These are phyloP conservation scores for Meloidogyne chitwoodi DNA, from an alignment of 1,140 invertebrate genomes.

Conservation along the genomic window DNA sequence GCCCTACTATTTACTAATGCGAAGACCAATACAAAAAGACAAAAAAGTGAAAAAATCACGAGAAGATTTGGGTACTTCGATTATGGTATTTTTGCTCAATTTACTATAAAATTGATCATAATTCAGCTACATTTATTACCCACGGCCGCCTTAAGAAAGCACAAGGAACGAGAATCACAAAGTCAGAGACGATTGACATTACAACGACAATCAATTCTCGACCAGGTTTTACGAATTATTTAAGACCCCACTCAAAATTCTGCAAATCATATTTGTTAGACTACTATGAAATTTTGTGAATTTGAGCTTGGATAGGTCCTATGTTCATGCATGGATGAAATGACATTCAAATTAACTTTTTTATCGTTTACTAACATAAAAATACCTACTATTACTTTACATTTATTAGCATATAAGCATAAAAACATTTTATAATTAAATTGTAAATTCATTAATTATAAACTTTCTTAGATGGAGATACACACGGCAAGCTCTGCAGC, in stretches of 20 bases:
- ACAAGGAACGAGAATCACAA: neutral
- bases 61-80: neutral
- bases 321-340: too few relatives aligned
- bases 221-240: neutral
- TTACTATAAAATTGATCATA: neutral
- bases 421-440: too few relatives aligned
- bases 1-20: constrained; percentile 68
- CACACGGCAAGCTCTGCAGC: neutral
- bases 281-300: too few relatives aligned
- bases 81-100: neutral
- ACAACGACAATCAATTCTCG: neutral
- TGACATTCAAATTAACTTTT: too few relatives aligned
- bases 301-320: too few relatives aligned
- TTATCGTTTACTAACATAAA: too few relatives aligned
- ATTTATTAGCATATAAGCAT: too few relatives aligned
- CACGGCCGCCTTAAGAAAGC: neutral
- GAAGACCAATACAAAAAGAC: constrained; percentile 18
- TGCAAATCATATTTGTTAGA: too few relatives aligned
- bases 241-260: too few relatives aligned
- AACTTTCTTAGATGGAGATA: neutral
- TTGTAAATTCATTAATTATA: too few relatives aligned
- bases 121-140: neutral
- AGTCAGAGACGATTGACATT: neutral
- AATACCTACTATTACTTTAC: too few relatives aligned
- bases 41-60: neutral